phyloP scores from a whole-genome alignment of 2,797 vertebrate species.

The Mareca strepera region DNA sequence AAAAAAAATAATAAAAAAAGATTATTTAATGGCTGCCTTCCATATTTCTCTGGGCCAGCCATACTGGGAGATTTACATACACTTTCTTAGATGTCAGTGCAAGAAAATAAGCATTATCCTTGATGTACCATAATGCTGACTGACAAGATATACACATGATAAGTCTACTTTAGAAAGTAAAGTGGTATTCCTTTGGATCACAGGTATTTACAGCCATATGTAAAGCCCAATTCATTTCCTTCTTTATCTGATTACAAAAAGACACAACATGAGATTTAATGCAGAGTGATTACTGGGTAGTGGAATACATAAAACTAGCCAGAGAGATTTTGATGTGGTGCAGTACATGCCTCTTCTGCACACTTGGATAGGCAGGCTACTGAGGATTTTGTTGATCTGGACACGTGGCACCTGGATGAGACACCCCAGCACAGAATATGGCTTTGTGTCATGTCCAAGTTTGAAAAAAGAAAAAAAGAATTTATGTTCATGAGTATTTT shows the following conservation, averaged over 20 bases:
- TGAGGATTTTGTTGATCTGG: neutral
- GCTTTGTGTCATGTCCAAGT: rapidly evolving
- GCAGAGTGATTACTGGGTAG: neutral
- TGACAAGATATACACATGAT: constrained; percentile 26
- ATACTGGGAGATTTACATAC: constrained; percentile 12
- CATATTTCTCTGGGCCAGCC: neutral
- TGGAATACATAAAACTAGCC: neutral
- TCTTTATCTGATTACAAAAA: constrained; percentile 16
- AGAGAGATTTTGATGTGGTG: neutral
- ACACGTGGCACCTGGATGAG: neutral
- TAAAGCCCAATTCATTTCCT: constrained; percentile 6
- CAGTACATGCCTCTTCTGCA: neutral
- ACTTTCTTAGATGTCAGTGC: constrained; percentile 14
- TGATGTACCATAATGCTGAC: constrained; percentile 23
- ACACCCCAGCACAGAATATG: neutral
- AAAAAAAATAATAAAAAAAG: neutral
- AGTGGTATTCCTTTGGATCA: constrained; percentile 37
- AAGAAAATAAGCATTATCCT: constrained; percentile 29
- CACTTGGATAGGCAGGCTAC: neutral
- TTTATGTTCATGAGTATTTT: neutral
- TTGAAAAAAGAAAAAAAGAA: neutral
- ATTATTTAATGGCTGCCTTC: constrained; percentile 4
- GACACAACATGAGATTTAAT: neutral
- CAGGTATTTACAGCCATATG: constrained; percentile 13
- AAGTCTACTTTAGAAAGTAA: neutral